Percentiles rank a stretch among this genome's conserved stretches.
Conservation (phyloP, 2,888 invertebrate genomes). For the Mechanitis messenoides region DNA sequence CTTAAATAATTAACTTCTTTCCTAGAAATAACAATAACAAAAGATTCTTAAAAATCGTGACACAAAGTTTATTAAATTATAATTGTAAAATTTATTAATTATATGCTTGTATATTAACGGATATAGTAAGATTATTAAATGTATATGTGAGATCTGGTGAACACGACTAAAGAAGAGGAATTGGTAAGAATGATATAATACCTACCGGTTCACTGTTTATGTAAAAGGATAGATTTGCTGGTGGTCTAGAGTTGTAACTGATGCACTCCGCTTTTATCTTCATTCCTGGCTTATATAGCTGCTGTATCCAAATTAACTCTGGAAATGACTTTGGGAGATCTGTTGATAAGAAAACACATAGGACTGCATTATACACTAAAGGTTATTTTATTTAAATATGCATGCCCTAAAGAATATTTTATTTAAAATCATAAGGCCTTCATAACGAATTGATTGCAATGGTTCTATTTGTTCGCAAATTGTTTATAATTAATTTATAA, state of each 20-base stretch:
- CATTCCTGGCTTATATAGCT: conserved; percentile 56
- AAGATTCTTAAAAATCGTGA: no score
- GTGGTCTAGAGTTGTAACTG: conserved; percentile 55
- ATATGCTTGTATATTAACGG: background rate
- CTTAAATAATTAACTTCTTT: no score
- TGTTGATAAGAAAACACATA: conserved; percentile 14
- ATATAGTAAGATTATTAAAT: no score
- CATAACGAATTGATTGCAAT: no score
- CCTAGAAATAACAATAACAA: no score
- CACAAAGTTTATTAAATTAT: conserved; percentile 1
- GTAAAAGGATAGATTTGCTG: conserved; percentile 64
- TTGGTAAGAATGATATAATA: background rate
- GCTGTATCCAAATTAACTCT: conserved; percentile 52
- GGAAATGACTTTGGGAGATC: conserved; percentile 42
- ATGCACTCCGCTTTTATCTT: conserved; percentile 62
- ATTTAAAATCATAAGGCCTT: no score
- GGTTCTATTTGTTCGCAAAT: no score
- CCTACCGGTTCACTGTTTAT: conserved; percentile 63
- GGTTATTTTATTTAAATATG: no score
- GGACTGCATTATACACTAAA: background rate
- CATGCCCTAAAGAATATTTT: no score
- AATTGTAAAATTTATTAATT: background rate
- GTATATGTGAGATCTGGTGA: no score
- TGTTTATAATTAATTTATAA: no score
- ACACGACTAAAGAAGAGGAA: no score